Evolutionary conservation across 2,888 invertebrate genomes (phyloP).

Genomic region (Hemicrepidius hirtus): DNA sequence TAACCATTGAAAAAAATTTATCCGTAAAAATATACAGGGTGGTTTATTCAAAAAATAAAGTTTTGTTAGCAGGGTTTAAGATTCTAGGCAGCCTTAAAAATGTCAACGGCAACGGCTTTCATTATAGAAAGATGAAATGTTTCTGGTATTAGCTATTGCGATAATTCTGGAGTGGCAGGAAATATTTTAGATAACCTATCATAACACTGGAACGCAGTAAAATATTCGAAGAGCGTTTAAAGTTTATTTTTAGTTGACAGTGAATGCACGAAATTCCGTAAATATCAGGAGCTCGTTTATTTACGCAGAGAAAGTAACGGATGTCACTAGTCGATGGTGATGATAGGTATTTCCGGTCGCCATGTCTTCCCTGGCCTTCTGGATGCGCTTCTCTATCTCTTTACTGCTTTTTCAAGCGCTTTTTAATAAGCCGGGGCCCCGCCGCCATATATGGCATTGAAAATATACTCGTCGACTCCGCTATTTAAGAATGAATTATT

Average conservation of each 20-base stretch:
- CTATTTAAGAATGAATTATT: slow-evolving; percentile 20
- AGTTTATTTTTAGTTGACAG: slow-evolving; percentile 19
- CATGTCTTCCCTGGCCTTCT: slow-evolving; percentile 15
- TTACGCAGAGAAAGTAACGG: slow-evolving; percentile 46
- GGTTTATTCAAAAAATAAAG: too few relatives aligned
- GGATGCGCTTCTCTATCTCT: slow-evolving; percentile 3
- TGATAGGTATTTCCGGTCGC: slow-evolving; percentile 46
- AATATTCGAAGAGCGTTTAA: slow-evolving; percentile 6
- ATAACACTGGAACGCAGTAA: slow-evolving; percentile 20
- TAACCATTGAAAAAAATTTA: too few relatives aligned
- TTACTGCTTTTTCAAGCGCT: not conserved
- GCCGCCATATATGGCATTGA: not conserved
- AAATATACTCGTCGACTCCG: too few relatives aligned
- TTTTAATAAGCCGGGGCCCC: not conserved
- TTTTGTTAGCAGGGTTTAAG: too few relatives aligned
- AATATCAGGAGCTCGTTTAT: slow-evolving; percentile 20
- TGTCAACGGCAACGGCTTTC: too few relatives aligned
- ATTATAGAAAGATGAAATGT: not conserved
- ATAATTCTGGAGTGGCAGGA: slow-evolving; percentile 10
- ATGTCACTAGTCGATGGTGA: slow-evolving; percentile 41
- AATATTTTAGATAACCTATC: slow-evolving; percentile 20
- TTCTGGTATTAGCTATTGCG: slow-evolving; percentile 8
- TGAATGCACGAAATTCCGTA: slow-evolving; percentile 31
- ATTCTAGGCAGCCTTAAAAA: too few relatives aligned
- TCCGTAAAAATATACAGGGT: too few relatives aligned